Percentiles rank a stretch among this genome's conserved stretches.
These are phyloP conservation scores for Camponotus floridanus DNA, from an alignment of 1,140 invertebrate genomes.

Conservation along the genomic window DNA sequence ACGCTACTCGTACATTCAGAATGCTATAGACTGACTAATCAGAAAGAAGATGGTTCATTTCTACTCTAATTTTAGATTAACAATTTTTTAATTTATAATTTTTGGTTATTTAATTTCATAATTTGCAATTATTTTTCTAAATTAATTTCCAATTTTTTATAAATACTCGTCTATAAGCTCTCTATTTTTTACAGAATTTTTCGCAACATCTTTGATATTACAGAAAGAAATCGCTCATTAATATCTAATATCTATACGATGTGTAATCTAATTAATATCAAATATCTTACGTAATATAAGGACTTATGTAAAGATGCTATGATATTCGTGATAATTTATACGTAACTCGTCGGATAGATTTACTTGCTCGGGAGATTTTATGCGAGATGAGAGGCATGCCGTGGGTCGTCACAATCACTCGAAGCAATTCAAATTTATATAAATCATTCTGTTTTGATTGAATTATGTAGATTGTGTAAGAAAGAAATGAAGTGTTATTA, in stretches of 20 bases:
- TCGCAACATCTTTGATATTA: background rate
- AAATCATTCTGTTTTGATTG: background rate
- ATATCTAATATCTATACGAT: background rate
- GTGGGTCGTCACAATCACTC: background rate
- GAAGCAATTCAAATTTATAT: background rate
- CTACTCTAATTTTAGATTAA: background rate
- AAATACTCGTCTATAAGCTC: background rate
- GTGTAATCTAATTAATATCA: constrained; percentile 17
- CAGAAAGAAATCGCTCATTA: background rate
- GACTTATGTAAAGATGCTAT: constrained; percentile 6
- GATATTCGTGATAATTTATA: constrained; percentile 43
- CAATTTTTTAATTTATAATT: background rate
- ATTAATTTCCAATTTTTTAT: background rate
- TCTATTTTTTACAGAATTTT: background rate
- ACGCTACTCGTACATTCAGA: background rate
- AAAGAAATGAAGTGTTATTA: background rate
- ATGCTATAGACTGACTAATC: constrained; percentile 26
- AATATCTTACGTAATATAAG: background rate
- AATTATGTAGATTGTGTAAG: background rate
- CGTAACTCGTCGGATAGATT: constrained; percentile 28
- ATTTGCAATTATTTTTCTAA: no score
- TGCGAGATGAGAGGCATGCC: background rate
- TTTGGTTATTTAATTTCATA: no score
- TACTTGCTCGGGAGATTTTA: constrained; percentile 1
- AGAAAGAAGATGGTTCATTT: constrained; percentile 21